These are phyloP conservation scores for Epinephelus lanceolatus DNA, from an alignment of 2,113 vertebrate genomes.

Conservation along the genomic window DNA sequence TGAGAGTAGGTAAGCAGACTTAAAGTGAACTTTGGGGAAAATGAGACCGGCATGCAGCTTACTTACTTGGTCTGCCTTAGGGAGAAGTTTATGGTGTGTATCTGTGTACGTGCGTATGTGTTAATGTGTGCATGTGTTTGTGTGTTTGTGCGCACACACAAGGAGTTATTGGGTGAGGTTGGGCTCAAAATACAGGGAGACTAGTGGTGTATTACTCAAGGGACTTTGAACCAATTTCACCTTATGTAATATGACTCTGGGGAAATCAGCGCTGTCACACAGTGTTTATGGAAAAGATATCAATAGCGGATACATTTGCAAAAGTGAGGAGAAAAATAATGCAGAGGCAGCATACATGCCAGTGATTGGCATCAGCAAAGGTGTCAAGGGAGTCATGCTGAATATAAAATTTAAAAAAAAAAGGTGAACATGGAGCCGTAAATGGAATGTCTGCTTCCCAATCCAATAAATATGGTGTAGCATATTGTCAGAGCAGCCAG, in stretches of 20 bases:
- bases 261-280: constrained; percentile 72
- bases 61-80: constrained; percentile 9
- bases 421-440: constrained; percentile 4
- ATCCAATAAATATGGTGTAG: constrained; percentile 24
- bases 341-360: constrained; percentile 41
- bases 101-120: not conserved
- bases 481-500: constrained; percentile 16
- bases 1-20: constrained; percentile 2
- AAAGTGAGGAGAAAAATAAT: constrained; percentile 52
- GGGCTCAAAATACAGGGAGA: constrained; percentile 29
- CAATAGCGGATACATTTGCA: constrained; percentile 47
- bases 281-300: constrained; percentile 59
- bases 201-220: constrained; percentile 45
- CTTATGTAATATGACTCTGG: constrained; percentile 61
- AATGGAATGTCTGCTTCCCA: constrained; percentile 37
- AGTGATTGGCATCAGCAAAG: constrained; percentile 22
- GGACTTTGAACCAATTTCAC: constrained; percentile 69
- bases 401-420: constrained; percentile 22
- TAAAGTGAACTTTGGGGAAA: constrained; percentile 31
- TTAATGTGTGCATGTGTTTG: constrained; percentile 2
- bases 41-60: constrained; percentile 17
- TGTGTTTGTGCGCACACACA: not conserved
- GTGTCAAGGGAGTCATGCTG: constrained; percentile 9
- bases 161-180: constrained; percentile 17
- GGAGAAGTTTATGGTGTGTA: constrained; percentile 14